A percentile compares a stretch with the other conserved stretches of the same genome.
Conservation (phyloP, 1,140 invertebrate genomes). For the Platyura marginata region DNA sequence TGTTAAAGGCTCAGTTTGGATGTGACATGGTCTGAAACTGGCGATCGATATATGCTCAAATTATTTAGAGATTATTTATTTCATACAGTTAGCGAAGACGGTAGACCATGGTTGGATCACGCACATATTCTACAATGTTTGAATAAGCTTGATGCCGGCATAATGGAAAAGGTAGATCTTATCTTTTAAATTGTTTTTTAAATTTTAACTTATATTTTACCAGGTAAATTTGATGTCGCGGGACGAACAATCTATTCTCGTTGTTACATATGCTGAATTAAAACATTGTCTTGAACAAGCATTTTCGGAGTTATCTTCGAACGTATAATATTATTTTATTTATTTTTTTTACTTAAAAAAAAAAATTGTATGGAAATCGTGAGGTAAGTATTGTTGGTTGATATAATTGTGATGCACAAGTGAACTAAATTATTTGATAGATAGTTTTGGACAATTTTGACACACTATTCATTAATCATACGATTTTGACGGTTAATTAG, state of each 20-base stretch:
- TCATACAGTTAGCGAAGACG: conserved; percentile 82
- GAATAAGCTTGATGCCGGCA: conserved; percentile 85
- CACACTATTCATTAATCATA: too few species aligned
- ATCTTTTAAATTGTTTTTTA: neutral
- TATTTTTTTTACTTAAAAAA: neutral
- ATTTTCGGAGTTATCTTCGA: conserved; percentile 62
- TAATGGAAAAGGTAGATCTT: conserved; percentile 55
- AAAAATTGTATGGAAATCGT: neutral
- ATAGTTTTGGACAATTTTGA: too few species aligned
- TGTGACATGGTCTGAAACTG: conserved; percentile 88
- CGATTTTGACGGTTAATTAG: too few species aligned
- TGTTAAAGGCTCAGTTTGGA: conserved; percentile 69
- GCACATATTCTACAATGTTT: conserved; percentile 85
- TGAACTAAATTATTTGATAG: neutral
- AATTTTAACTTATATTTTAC: conserved; percentile 7
- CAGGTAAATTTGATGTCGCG: conserved; percentile 89
- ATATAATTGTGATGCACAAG: neutral
- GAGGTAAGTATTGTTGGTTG: too few species aligned
- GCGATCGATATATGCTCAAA: conserved; percentile 94
- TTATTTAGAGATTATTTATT: conserved; percentile 95
- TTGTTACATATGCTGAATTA: conserved; percentile 85
- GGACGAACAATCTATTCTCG: conserved; percentile 88
- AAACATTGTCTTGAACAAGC: conserved; percentile 88
- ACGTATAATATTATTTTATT: conserved; percentile 16
- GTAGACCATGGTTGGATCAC: conserved; percentile 88